phyloP scores from a whole-genome alignment of 2,888 invertebrate species.

The Dicyrtomina minuta region DNA sequence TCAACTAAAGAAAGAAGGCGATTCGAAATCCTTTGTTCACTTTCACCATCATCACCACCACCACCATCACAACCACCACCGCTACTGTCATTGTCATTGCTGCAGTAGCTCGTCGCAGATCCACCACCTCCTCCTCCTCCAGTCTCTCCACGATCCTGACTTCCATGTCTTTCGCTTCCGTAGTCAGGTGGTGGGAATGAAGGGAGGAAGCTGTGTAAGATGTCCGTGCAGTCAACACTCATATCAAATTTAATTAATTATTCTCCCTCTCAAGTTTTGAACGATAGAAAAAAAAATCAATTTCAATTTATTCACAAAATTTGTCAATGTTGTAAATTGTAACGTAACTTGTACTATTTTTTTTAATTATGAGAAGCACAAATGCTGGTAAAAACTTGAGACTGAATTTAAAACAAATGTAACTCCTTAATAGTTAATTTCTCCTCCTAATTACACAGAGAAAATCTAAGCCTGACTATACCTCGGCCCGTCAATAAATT shows the following conservation, averaged over 20 bases:
- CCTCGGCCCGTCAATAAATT: too few relatives aligned
- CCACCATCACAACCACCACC: background rate
- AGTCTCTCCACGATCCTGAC: too few relatives aligned
- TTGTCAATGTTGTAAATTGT: too few relatives aligned
- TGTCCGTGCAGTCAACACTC: constrained; percentile 27
- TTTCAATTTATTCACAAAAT: background rate
- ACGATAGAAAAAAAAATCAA: background rate
- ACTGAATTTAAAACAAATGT: too few relatives aligned
- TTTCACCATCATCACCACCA: constrained; percentile 5
- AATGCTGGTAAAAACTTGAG: too few relatives aligned
- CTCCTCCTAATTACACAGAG: too few relatives aligned
- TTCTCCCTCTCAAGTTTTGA: background rate
- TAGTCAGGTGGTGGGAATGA: constrained; percentile 18
- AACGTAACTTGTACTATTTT: too few relatives aligned
- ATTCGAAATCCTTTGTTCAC: constrained; percentile 1
- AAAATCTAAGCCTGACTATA: too few relatives aligned
- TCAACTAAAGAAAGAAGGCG: background rate
- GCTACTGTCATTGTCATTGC: background rate
- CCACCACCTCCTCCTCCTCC: too few relatives aligned
- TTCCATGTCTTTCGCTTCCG: background rate
- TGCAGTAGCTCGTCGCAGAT: background rate
- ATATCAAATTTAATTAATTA: constrained; percentile 8
- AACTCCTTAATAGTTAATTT: too few relatives aligned
- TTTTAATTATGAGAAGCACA: too few relatives aligned
- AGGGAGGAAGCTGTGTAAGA: constrained; percentile 4